Evolutionary conservation across 2,888 invertebrate genomes (phyloP).

Genomic region (Hanleya hanleyi): DNA sequence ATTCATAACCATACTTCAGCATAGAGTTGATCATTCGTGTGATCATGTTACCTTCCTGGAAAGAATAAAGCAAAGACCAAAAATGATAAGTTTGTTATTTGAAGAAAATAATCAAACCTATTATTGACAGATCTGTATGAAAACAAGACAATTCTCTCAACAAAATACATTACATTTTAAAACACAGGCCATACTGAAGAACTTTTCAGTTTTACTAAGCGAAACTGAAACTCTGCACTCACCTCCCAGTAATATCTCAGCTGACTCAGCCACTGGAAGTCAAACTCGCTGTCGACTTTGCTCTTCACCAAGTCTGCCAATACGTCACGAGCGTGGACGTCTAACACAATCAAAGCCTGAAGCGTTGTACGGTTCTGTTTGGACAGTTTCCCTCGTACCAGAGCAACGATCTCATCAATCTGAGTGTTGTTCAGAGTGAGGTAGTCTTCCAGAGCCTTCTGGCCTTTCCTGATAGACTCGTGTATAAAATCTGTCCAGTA

Average conservation of each 20-base stretch:
- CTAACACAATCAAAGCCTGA: conserved; percentile 80
- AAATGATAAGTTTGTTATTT: too few species aligned
- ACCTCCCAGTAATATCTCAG: conserved; percentile 75
- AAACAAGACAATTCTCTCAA: too few species aligned
- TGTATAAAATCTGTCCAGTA: conserved; percentile 74
- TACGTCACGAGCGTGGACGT: conserved; percentile 78
- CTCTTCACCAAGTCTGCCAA: conserved; percentile 64
- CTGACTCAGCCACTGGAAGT: conserved; percentile 75
- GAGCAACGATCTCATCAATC: conserved; percentile 86
- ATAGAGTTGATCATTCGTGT: conserved; percentile 75
- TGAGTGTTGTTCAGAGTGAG: conserved; percentile 83
- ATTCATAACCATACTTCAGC: conserved; percentile 75
- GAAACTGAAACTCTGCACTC: conserved; percentile 23
- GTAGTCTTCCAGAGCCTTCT: conserved; percentile 77
- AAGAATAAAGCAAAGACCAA: too few species aligned
- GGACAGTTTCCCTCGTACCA: conserved; percentile 79
- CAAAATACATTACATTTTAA: too few species aligned
- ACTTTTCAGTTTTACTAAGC: neutral
- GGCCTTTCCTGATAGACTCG: conserved; percentile 64
- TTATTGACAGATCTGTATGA: too few species aligned
- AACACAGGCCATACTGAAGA: neutral
- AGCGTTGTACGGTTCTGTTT: conserved; percentile 74
- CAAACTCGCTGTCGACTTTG: conserved; percentile 68
- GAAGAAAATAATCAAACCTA: too few species aligned
- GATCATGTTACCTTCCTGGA: conserved; percentile 73